Evolutionary conservation across 2,113 vertebrate species (phyloP), one percentile per base, ranked within the genome.

Genomic region (Cebus imitator): DNA sequence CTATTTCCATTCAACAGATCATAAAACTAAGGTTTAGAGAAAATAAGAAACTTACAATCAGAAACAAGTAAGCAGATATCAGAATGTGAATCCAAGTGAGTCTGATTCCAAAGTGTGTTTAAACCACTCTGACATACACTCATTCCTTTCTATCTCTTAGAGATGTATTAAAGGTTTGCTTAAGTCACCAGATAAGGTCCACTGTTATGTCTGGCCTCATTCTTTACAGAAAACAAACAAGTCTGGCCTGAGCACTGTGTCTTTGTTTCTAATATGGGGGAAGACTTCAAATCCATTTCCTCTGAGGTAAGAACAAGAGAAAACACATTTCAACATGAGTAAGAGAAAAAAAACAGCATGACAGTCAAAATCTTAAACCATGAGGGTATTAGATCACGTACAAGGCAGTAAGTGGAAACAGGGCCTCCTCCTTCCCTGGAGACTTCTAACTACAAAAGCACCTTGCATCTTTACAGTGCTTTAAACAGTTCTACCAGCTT

Each of bases 21-120:
- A 87, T 58, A 5, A 95, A 97, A 94, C 70, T 80, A 90, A 96
- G 45, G 7, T 27, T 95, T 92, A 90, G n/a, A 90, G 84, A 93
- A 82, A 85, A 37, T 61, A 91, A 91, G 18, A 73, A 95, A 82
- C 50, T 88, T 70, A 84, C 20, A 4, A 90, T 50, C 90, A 89
- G 21, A 97, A 93, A 9, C 50, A 73, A 93, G 10, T 64, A 95
- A 95, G 73, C n/a, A 93, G 40, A 50, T 0, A 96, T 32, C 27
- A 95, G n/a, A 83, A 50, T 12, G 95, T 89, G n/a, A 95, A 82
- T 40, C 68, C 48, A 96, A 96, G 48, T 80, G 37, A 97, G 37
- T 20, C 37, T 87, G 32, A 90, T 32, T 64, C 21, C 78, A 81
- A 81, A 79, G 61, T 94, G 12, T 66, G 93, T 85, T 94, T 90